phyloP scores from a whole-genome alignment of 2,797 vertebrate species.

The Pangasius sanitwongsei region DNA sequence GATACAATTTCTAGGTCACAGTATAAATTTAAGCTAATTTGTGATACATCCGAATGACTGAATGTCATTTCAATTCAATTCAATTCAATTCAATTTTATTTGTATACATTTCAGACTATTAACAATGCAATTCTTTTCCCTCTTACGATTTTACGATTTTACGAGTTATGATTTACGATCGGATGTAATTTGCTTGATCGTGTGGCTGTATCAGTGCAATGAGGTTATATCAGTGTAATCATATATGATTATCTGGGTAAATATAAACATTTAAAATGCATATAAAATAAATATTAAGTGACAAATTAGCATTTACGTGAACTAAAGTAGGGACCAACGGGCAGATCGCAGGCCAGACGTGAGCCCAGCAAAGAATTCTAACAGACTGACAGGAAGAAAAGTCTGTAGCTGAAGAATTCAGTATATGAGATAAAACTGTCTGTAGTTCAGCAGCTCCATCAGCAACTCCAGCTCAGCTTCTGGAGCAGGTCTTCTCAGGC shows the following conservation, averaged over 20 bases:
- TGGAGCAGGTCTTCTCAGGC: not conserved
- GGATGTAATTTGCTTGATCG: not conserved
- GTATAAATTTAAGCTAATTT: not conserved
- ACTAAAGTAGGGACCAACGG: not conserved
- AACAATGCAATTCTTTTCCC: not conserved
- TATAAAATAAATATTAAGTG: not conserved
- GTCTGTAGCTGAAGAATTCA: not conserved
- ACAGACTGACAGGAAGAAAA: not conserved
- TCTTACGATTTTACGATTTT: not conserved
- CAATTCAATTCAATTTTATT: too few relatives aligned
- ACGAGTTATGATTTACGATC: not conserved
- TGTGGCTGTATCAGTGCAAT: not conserved
- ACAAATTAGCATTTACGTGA: not conserved
- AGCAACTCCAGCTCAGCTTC: not conserved
- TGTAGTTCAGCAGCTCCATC: not conserved
- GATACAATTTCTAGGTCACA: not conserved
- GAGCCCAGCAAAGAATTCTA: not conserved
- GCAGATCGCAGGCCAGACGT: not conserved
- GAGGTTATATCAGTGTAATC: not conserved
- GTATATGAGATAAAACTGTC: not conserved
- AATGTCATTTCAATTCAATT: not conserved
- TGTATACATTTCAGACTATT: not conserved
- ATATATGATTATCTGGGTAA: not conserved
- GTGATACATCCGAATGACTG: not conserved
- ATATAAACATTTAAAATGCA: not conserved